Evolutionary conservation across 2,888 invertebrate genomes (phyloP).

Genomic region (Ennomos fuscantarius): DNA sequence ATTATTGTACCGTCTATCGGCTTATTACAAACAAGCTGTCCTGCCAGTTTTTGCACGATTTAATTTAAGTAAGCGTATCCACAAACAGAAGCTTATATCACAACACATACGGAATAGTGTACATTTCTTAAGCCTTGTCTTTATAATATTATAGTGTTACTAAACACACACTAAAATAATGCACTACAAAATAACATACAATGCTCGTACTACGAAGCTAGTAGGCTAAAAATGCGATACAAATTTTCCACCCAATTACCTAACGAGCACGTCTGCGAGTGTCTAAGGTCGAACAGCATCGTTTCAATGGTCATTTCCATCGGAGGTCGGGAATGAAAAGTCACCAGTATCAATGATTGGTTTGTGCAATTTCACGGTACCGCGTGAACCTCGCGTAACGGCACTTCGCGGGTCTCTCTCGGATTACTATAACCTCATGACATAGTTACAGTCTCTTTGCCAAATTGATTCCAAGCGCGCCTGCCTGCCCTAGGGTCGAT

Average conservation of each 20-base stretch:
- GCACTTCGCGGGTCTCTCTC: conserved; percentile 55
- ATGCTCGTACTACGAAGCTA: neutral
- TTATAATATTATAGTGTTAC: too few species aligned
- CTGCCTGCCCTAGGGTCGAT: conserved; percentile 49
- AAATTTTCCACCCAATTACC: conserved; percentile 17
- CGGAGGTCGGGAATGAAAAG: conserved; percentile 65
- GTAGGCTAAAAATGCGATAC: conserved; percentile 15
- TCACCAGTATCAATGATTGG: conserved; percentile 69
- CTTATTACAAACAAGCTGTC: too few species aligned
- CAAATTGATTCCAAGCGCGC: conserved; percentile 72
- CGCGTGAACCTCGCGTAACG: conserved; percentile 73
- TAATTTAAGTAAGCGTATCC: too few species aligned
- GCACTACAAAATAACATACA: too few species aligned
- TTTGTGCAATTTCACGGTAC: conserved; percentile 73
- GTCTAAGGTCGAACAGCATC: conserved; percentile 38
- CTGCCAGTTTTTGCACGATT: too few species aligned
- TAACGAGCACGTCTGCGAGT: conserved; percentile 27
- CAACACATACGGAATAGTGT: too few species aligned
- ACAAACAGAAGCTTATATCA: too few species aligned
- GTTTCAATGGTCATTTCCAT: conserved; percentile 52
- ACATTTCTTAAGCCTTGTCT: too few species aligned
- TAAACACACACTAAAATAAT: too few species aligned
- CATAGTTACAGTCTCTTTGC: conserved; percentile 70
- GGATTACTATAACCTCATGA: conserved; percentile 77
- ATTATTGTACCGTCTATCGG: too few species aligned